Percentiles rank a stretch among this genome's conserved stretches.
These are phyloP conservation scores for Trichacis sp. DNA, from an alignment of 2,888 invertebrate genomes.

Conservation along the genomic window DNA sequence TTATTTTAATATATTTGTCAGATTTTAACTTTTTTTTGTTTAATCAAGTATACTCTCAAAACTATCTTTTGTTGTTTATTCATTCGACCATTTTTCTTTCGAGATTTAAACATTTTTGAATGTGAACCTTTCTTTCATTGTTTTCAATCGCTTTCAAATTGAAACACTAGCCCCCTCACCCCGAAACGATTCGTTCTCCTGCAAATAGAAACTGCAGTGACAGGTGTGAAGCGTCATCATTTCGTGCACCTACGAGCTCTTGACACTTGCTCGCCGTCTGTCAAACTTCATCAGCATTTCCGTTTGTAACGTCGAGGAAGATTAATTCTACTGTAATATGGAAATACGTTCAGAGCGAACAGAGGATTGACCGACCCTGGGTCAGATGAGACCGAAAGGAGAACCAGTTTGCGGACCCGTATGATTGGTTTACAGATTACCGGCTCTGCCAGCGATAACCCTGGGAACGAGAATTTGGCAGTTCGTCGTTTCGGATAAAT, in stretches of 20 bases:
- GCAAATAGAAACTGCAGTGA: background rate
- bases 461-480: slow-evolving; percentile 1
- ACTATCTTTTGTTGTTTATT: too few relatives aligned
- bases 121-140: too few relatives aligned
- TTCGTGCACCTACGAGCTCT: slow-evolving; percentile 14
- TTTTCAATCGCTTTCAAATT: too few relatives aligned
- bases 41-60: too few relatives aligned
- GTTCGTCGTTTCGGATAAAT: background rate
- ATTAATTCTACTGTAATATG: slow-evolving; percentile 64
- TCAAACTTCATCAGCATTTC: slow-evolving; percentile 56
- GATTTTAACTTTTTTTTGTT: background rate
- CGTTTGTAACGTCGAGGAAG: slow-evolving; percentile 39
- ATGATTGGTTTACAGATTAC: slow-evolving; percentile 65
- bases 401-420: slow-evolving; percentile 51
- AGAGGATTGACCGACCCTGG: slow-evolving; percentile 32
- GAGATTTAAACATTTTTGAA: too few relatives aligned
- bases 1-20: too few relatives aligned
- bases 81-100: too few relatives aligned
- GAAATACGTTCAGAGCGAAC: slow-evolving; percentile 55
- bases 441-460: slow-evolving; percentile 34
- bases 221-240: slow-evolving; percentile 9
- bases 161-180: too few relatives aligned
- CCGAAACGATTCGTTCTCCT: background rate
- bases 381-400: slow-evolving; percentile 45
- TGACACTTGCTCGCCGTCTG: slow-evolving; percentile 42